A percentile compares a stretch with the other conserved stretches of the same genome.
Evolutionary conservation across 1,140 invertebrate species (phyloP).

Genomic region (Drosophila melanogaster): Release_6_plus_ISO1_MT NT_033777.3:29303001-29303500

Average conservation of each 20-base stretch:
- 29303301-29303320: slow-evolving; percentile 27
- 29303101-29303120: slow-evolving; percentile 39
- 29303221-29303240: not conserved
- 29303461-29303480: slow-evolving; percentile 44
- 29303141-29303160: slow-evolving; percentile 36
- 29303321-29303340: slow-evolving; percentile 55
- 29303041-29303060: slow-evolving; percentile 65
- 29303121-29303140: slow-evolving; percentile 49
- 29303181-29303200: not conserved
- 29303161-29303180: slow-evolving; percentile 7
- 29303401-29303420: slow-evolving; percentile 79
- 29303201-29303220: not conserved
- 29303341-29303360: slow-evolving; percentile 21
- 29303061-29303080: slow-evolving; percentile 47
- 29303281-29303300: slow-evolving; percentile 26
- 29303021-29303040: slow-evolving; percentile 14
- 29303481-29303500: slow-evolving; percentile 17
- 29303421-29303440: slow-evolving; percentile 78
- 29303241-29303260: not conserved
- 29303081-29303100: slow-evolving; percentile 21
- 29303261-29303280: slow-evolving; percentile 4
- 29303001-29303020: slow-evolving; percentile 76
- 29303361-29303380: slow-evolving; percentile 5
- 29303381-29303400: slow-evolving; percentile 59
- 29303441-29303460: slow-evolving; percentile 75